These are phyloP conservation scores for Tipula confusa DNA, from an alignment of 2,888 invertebrate genomes.

Conservation along the genomic window DNA sequence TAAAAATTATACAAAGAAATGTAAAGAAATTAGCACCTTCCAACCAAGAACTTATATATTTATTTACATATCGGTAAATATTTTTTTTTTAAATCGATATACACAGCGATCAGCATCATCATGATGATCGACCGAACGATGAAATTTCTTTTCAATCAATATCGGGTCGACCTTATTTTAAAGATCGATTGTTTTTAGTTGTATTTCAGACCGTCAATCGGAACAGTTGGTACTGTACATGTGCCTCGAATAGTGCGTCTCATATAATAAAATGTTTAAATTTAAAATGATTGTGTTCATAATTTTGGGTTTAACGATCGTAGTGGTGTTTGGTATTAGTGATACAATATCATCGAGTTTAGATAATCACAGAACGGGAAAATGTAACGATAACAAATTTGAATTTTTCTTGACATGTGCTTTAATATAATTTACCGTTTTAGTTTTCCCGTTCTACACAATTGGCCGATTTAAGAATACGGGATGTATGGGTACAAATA, in stretches of 20 bases:
- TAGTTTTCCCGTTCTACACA: conserved; percentile 66
- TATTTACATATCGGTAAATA: conserved; percentile 25
- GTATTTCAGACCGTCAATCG: not conserved
- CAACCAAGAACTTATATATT: not conserved
- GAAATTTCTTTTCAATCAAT: conserved; percentile 21
- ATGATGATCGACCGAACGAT: not conserved
- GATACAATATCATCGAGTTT: not conserved
- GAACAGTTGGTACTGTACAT: not conserved
- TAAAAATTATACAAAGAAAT: not conserved
- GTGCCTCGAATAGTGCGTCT: not conserved
- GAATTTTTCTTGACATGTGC: not conserved
- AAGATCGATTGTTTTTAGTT: not conserved
- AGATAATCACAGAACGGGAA: conserved; percentile 1
- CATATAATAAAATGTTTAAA: not conserved
- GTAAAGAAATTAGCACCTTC: not conserved
- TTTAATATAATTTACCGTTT: not conserved
- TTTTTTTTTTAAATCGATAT: not conserved
- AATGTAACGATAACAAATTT: conserved; percentile 3
- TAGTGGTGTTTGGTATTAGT: not conserved
- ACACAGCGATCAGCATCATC: not conserved
- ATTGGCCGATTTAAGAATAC: conserved; percentile 73
- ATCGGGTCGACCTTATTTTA: conserved; percentile 3
- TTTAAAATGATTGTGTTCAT: not conserved
- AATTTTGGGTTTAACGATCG: not conserved
- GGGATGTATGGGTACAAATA: conserved; percentile 61